These are phyloP conservation scores for Panzeria rudis DNA, from an alignment of 2,888 invertebrate species.

Conservation along the genomic window DNA sequence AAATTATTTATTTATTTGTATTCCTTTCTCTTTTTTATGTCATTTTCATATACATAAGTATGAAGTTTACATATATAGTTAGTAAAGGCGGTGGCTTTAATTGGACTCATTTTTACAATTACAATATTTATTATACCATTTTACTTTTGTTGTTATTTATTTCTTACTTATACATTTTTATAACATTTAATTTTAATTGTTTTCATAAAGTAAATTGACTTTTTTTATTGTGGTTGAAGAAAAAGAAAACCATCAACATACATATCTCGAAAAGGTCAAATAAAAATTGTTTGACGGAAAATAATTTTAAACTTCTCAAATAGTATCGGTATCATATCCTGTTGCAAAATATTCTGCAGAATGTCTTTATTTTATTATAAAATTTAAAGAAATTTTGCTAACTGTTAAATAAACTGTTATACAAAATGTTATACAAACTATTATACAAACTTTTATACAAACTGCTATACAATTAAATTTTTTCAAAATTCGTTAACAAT, in stretches of 20 bases:
- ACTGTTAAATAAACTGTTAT: too few species aligned
- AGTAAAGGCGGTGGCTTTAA: conserved; percentile 81
- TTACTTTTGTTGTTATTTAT: conserved; percentile 46
- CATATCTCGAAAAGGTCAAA: not conserved
- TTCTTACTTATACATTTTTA: conserved; percentile 5
- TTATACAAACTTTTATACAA: not conserved
- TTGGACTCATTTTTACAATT: conserved; percentile 80
- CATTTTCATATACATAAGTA: conserved; percentile 40
- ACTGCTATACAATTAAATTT: not conserved
- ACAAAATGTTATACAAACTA: not conserved
- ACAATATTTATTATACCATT: conserved; percentile 64
- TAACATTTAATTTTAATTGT: not conserved
- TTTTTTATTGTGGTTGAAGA: not conserved
- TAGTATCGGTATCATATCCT: too few species aligned
- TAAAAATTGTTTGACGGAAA: too few species aligned
- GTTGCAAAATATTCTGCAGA: too few species aligned
- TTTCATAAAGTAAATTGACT: conserved; percentile 35
- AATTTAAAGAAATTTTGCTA: too few species aligned
- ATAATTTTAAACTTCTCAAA: too few species aligned
- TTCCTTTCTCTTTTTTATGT: conserved; percentile 2
- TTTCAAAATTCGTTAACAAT: too few species aligned
- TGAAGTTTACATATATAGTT: conserved; percentile 69
- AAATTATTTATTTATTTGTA: conserved; percentile 52
- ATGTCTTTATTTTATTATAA: too few species aligned
- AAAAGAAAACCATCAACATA: not conserved